Percentiles rank a stretch among this genome's conserved stretches.
Conservation (phyloP, 2,888 invertebrate species). For the Rotaria sp. region DNA sequence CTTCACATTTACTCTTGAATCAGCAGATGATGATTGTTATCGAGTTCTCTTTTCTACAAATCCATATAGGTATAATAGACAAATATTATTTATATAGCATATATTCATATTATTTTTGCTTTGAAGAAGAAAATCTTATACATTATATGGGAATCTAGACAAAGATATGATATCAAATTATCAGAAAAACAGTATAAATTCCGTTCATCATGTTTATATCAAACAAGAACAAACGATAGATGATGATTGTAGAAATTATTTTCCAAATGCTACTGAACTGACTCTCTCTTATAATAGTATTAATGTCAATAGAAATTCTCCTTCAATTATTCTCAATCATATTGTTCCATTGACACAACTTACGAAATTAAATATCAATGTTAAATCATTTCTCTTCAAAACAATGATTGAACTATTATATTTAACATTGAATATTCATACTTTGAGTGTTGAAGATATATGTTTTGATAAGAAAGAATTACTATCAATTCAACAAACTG, state of each 20-base stretch:
- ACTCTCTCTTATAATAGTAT: not conserved
- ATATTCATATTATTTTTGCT: too few species aligned
- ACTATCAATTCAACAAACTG: not conserved
- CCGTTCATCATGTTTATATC: not conserved
- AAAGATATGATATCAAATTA: not conserved
- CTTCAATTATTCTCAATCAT: not conserved
- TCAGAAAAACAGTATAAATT: too few species aligned
- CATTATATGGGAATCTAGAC: too few species aligned
- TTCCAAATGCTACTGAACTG: not conserved
- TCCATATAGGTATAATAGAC: not conserved
- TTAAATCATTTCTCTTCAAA: not conserved
- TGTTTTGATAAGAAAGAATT: not conserved
- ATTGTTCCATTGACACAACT: not conserved
- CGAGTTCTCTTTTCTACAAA: not conserved
- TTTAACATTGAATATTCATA: not conserved
- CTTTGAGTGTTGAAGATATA: not conserved
- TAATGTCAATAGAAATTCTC: not conserved
- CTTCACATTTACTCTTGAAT: too few species aligned
- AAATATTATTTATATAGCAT: not conserved
- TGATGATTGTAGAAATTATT: not conserved
- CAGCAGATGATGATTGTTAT: not conserved
- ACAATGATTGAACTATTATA: not conserved
- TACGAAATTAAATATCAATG: not conserved
- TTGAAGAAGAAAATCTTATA: not conserved
- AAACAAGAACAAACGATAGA: not conserved